These are phyloP conservation scores for Anguilla japonica DNA, from an alignment of 2,113 vertebrate genomes.

Conservation along the genomic window DNA sequence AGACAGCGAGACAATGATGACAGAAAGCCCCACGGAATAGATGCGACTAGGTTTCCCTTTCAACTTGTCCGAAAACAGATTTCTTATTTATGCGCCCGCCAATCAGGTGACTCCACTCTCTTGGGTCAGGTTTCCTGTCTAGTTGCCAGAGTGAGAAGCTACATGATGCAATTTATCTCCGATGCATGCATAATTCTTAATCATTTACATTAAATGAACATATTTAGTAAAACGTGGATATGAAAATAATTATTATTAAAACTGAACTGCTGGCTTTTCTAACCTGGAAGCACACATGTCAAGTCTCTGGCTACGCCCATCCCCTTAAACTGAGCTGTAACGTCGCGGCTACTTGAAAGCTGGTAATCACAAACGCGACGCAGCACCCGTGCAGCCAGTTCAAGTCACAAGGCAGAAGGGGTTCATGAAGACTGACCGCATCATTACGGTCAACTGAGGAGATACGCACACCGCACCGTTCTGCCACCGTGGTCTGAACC, in stretches of 20 bases:
- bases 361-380: too few species aligned
- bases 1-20: conserved; percentile 31
- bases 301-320: too few species aligned
- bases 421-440: conserved; percentile 27
- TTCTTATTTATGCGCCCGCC: background rate
- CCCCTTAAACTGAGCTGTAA: too few species aligned
- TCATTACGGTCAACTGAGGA: conserved; percentile 24
- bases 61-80: background rate
- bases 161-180: background rate
- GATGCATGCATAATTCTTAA: too few species aligned
- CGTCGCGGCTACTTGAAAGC: too few species aligned
- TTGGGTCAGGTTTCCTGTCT: background rate
- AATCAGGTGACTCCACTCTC: background rate
- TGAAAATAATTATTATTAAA: too few species aligned
- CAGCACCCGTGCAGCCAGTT: too few species aligned
- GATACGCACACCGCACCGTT: background rate
- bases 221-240: too few species aligned
- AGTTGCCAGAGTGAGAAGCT: background rate
- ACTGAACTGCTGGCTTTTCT: too few species aligned
- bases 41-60: conserved; percentile 29
- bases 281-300: too few species aligned
- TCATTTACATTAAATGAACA: too few species aligned
- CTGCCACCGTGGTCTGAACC: background rate
- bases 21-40: conserved; percentile 33
- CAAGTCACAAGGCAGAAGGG: too few species aligned